Percentiles rank a stretch among this genome's conserved stretches.
These are phyloP conservation scores for Todiramphus saurophagus DNA, from an alignment of 2,113 vertebrate species.

Conservation along the genomic window DNA sequence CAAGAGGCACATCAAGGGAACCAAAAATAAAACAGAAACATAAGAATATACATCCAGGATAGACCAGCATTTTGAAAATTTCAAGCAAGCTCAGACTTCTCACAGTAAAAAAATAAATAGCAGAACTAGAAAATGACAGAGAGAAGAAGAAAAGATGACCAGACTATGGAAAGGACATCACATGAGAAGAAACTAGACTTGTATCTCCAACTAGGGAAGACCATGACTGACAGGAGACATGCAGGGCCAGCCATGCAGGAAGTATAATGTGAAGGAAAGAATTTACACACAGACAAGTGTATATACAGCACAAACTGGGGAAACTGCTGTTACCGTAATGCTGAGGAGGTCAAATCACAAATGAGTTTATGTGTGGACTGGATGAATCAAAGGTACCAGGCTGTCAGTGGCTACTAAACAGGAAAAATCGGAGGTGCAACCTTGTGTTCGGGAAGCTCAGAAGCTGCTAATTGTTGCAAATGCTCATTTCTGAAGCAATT, in stretches of 20 bases:
- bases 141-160: not conserved
- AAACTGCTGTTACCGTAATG: not conserved
- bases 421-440: not conserved
- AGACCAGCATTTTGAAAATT: not conserved
- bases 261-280: not conserved
- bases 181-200: not conserved
- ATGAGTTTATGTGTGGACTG: not conserved
- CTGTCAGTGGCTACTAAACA: not conserved
- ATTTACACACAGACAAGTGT: not conserved
- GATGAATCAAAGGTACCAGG: not conserved
- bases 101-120: not conserved
- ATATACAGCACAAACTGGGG: not conserved
- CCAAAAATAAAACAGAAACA: not conserved
- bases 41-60: not conserved
- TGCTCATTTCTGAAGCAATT: rapidly evolving
- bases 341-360: not conserved
- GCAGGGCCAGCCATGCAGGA: not conserved
- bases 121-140: not conserved
- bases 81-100: not conserved
- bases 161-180: not conserved
- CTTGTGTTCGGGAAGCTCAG: not conserved
- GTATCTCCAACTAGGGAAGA: not conserved
- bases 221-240: not conserved
- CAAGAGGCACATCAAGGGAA: not conserved
- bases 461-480: not conserved